Conservation (phyloP, 2,797 vertebrate species). For the Acestrorhynchus altus region DNA sequence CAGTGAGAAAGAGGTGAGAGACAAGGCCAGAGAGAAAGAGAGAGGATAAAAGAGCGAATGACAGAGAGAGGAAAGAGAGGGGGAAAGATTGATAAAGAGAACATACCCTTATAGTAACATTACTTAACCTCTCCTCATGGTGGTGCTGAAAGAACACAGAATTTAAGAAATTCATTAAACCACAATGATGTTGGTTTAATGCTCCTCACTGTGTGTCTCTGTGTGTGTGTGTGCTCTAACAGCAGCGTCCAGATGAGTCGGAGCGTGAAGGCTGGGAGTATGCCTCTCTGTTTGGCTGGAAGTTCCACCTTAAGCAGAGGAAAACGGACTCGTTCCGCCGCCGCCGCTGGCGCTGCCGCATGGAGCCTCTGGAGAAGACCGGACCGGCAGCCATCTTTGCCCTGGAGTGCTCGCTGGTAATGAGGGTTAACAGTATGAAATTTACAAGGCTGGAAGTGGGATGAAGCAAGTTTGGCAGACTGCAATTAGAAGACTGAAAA, state of each 20-base stretch:
- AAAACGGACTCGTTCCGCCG: conserved; percentile 91
- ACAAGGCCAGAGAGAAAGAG: not conserved
- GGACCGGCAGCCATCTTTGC: conserved; percentile 93
- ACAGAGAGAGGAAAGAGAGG: not conserved
- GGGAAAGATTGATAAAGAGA: not conserved
- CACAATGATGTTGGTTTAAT: conserved; percentile 9
- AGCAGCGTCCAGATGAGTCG: conserved; percentile 86
- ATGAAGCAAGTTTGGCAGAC: conserved; percentile 6
- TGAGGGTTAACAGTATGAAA: conserved; percentile 35
- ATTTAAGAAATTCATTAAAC: conserved; percentile 5
- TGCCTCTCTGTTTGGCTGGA: conserved; percentile 95
- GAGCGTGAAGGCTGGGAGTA: conserved; percentile 96
- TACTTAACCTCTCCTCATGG: conserved; percentile 44
- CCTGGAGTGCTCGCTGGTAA: conserved; percentile 93
- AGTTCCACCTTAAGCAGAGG: conserved; percentile 88
- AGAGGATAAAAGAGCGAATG: not conserved
- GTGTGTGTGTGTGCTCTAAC: conserved; percentile 26
- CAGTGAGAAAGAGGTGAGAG: not conserved
- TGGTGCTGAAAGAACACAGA: conserved; percentile 49
- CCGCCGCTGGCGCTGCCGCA: conserved; percentile 90
- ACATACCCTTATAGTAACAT: not conserved
- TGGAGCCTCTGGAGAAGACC: conserved; percentile 92
- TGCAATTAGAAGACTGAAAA: not conserved
- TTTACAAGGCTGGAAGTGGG: conserved; percentile 24
- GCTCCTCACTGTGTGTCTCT: conserved; percentile 44